A percentile compares a stretch with the other conserved stretches of the same genome.
phyloP scores from a whole-genome alignment of 2,888 invertebrate species.

The Drosophila hamatofila region DNA sequence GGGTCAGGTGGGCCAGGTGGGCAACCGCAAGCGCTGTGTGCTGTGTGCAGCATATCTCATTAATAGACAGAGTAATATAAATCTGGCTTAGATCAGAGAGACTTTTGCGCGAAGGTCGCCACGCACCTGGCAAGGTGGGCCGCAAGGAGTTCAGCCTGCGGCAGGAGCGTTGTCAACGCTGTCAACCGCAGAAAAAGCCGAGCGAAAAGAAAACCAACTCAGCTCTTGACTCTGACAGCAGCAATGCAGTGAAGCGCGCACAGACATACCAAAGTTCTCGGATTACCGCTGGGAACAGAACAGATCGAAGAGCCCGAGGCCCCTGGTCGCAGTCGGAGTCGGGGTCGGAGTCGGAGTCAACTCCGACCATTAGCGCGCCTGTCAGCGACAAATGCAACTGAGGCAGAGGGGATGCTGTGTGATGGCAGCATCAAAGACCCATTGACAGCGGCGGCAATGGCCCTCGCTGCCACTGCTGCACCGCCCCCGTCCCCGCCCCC shows the following conservation, averaged over 20 bases:
- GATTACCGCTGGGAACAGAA: slow-evolving; percentile 69
- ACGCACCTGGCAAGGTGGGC: slow-evolving; percentile 8
- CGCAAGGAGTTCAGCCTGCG: slow-evolving; percentile 22
- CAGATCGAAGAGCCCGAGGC: slow-evolving; percentile 26
- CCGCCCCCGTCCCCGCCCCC: neutral
- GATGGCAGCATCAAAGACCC: slow-evolving; percentile 67
- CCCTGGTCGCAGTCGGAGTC: too few relatives aligned
- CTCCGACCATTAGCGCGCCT: slow-evolving; percentile 64
- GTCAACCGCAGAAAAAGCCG: slow-evolving; percentile 51
- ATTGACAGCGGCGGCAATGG: slow-evolving; percentile 48
- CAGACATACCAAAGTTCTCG: slow-evolving; percentile 72
- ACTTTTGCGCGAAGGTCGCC: neutral
- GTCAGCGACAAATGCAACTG: slow-evolving; percentile 50
- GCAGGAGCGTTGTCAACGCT: slow-evolving; percentile 27
- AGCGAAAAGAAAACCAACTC: slow-evolving; percentile 50
- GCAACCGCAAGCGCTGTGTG: neutral
- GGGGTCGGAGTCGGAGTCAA: neutral
- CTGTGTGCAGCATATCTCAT: slow-evolving; percentile 1
- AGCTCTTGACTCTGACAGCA: slow-evolving; percentile 67
- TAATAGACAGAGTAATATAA: slow-evolving; percentile 7
- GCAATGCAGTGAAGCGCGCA: slow-evolving; percentile 38
- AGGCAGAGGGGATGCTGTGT: neutral
- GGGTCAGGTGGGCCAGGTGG: too few relatives aligned
- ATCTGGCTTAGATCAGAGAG: slow-evolving; percentile 1
- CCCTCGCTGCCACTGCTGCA: neutral